Conservation (phyloP, 64 coral and sea anemone species). For the Stichodactyla helianthus region DNA sequence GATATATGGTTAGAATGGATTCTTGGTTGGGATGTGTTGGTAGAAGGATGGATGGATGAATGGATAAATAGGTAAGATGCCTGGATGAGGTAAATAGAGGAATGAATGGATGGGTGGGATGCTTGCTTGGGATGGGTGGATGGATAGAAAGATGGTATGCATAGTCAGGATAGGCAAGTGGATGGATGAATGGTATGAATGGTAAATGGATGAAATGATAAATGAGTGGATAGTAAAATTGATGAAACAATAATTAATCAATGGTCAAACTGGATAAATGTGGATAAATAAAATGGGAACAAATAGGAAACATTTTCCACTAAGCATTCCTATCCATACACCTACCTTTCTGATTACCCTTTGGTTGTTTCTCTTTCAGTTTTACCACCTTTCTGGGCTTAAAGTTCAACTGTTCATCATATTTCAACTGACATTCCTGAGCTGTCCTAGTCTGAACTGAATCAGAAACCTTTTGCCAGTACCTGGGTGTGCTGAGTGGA, state of each 20-base stretch:
- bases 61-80: not conserved
- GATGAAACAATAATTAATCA: too few relatives aligned
- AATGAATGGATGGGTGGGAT: not conserved
- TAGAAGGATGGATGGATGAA: not conserved
- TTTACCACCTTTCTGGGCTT: not conserved
- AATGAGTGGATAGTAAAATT: not conserved
- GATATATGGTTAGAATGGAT: not conserved
- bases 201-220: not conserved
- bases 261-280: too few relatives aligned
- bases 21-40: not conserved
- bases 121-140: not conserved
- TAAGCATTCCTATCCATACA: too few relatives aligned
- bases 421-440: constrained; percentile 62
- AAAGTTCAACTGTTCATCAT: constrained; percentile 53
- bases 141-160: not conserved
- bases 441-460: constrained; percentile 69
- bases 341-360: constrained; percentile 4
- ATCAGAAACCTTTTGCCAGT: constrained; percentile 72
- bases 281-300: too few relatives aligned
- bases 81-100: too few relatives aligned
- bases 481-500: constrained; percentile 44
- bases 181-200: not conserved
- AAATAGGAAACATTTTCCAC: too few relatives aligned
- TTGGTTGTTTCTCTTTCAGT: not conserved
- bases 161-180: not conserved